Conservation (phyloP, 2,888 invertebrate species). For the Bellardia bayeri region DNA sequence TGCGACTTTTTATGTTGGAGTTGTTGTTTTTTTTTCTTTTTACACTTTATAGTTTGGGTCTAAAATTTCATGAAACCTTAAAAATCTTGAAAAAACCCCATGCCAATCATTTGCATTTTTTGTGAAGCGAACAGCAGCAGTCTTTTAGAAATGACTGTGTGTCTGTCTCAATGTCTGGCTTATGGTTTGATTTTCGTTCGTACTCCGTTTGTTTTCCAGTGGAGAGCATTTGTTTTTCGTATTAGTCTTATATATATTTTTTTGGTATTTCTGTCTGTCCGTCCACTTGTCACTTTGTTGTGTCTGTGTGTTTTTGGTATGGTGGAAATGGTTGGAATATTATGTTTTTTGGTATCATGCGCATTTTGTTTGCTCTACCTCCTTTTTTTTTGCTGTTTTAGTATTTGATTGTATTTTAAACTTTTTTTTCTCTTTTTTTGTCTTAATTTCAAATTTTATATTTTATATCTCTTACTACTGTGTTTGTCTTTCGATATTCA, state of each 20-base stretch:
- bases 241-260: conserved; percentile 38
- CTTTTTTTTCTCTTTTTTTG: conserved; percentile 34
- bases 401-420: conserved; percentile 37
- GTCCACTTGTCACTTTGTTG: conserved; percentile 70
- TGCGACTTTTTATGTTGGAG: conserved; percentile 49
- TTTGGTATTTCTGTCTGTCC: conserved; percentile 59
- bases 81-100: conserved; percentile 73
- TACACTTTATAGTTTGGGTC: conserved; percentile 58
- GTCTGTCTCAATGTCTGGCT: conserved; percentile 74
- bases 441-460: conserved; percentile 43
- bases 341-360: conserved; percentile 60
- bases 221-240: conserved; percentile 65
- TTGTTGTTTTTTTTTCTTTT: conserved; percentile 25
- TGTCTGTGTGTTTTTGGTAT: conserved; percentile 51
- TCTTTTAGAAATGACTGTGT: conserved; percentile 63
- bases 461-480: conserved; percentile 21
- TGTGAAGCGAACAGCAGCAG: conserved; percentile 1
- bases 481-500: conserved; percentile 25
- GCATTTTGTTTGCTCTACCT: conserved; percentile 62
- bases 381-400: conserved; percentile 41
- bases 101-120: conserved; percentile 70
- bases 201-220: conserved; percentile 44
- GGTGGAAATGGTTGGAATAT: conserved; percentile 56
- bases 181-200: conserved; percentile 67
- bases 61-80: conserved; percentile 74